These are phyloP conservation scores for Sebastes fasciatus DNA, from an alignment of 2,113 vertebrate genomes.

Conservation along the genomic window DNA sequence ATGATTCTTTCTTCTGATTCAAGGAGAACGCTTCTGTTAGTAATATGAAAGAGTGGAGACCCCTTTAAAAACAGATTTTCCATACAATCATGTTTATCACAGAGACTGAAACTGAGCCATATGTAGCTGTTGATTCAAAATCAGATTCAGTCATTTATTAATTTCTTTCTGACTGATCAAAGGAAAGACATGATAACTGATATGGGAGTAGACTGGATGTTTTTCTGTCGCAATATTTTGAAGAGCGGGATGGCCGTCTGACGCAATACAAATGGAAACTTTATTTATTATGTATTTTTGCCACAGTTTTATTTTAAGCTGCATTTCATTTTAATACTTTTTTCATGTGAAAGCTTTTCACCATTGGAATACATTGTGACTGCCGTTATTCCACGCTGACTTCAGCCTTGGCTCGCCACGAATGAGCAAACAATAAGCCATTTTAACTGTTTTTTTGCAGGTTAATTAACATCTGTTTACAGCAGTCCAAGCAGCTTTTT, in stretches of 20 bases:
- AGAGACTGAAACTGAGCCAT: background rate
- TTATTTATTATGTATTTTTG: background rate
- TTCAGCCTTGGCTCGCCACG: background rate
- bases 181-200: background rate
- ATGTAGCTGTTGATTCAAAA: background rate
- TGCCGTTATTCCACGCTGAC: background rate
- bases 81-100: conserved; percentile 2
- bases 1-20: conserved; percentile 2
- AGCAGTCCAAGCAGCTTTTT: background rate
- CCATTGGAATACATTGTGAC: background rate
- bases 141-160: background rate
- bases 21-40: background rate
- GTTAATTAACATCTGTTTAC: background rate
- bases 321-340: background rate
- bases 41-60: conserved; percentile 5
- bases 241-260: background rate
- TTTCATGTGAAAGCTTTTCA: background rate
- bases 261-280: background rate
- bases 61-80: background rate
- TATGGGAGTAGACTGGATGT: background rate
- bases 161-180: conserved; percentile 1
- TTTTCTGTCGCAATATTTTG: background rate
- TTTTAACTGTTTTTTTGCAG: background rate
- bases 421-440: background rate
- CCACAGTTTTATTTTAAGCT: background rate